A percentile compares a stretch with the other conserved stretches of the same genome.
phyloP scores from a whole-genome alignment of 2,888 invertebrate genomes.

The Hofmannophila pseudospretella region DNA sequence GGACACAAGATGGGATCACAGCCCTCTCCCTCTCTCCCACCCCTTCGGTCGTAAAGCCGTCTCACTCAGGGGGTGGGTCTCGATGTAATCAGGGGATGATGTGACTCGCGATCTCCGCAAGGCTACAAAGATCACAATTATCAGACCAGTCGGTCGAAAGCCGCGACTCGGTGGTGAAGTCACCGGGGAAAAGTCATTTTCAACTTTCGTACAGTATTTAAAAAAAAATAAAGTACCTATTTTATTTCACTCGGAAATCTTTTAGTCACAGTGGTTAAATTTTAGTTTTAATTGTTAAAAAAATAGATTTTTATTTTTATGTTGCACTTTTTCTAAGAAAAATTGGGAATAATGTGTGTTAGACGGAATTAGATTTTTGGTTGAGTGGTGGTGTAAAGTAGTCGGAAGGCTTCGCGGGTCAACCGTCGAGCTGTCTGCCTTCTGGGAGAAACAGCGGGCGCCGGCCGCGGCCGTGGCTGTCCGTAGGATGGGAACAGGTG shows the following conservation, averaged over 20 bases:
- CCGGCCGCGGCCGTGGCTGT: slow-evolving; percentile 75
- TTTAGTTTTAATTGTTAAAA: too few relatives aligned
- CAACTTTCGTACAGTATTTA: slow-evolving; percentile 39
- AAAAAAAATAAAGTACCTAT: slow-evolving; percentile 16
- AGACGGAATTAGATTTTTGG: neutral
- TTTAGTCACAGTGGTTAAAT: too few relatives aligned
- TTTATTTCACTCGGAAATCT: neutral
- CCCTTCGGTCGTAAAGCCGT: slow-evolving; percentile 22
- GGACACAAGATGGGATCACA: slow-evolving; percentile 81
- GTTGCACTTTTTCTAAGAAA: neutral
- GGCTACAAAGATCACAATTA: slow-evolving; percentile 77
- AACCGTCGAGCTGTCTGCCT: slow-evolving; percentile 69
- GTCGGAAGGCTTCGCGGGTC: slow-evolving; percentile 20
- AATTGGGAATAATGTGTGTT: slow-evolving; percentile 1
- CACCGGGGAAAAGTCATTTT: slow-evolving; percentile 52
- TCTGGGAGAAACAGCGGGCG: slow-evolving; percentile 81
- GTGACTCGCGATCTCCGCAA: slow-evolving; percentile 75
- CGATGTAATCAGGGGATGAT: slow-evolving; percentile 78
- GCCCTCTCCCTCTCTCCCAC: slow-evolving; percentile 46
- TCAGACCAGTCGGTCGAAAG: slow-evolving; percentile 76
- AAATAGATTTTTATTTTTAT: slow-evolving; percentile 1
- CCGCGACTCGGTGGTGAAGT: slow-evolving; percentile 68
- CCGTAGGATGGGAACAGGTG: slow-evolving; percentile 87
- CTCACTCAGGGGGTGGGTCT: slow-evolving; percentile 70
- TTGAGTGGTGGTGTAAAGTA: slow-evolving; percentile 14